Conservation (phyloP, 2,113 vertebrate species). For the Aleadryas rufinucha region DNA sequence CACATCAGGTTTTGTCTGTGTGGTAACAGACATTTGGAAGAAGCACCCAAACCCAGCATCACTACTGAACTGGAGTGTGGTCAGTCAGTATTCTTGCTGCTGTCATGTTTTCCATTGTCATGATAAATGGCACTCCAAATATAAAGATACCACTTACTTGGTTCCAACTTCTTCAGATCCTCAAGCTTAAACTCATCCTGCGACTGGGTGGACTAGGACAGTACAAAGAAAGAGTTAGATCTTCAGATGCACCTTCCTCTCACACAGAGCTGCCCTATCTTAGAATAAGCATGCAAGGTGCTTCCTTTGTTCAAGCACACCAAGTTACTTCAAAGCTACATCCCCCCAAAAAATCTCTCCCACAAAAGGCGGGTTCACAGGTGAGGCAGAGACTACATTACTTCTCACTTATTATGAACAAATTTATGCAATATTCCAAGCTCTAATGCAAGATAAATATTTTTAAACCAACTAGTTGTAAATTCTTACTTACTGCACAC, state of each 20-base stretch:
- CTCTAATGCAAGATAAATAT: neutral
- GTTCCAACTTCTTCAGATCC: slow-evolving; percentile 96
- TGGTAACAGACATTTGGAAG: neutral
- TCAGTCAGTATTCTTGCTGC: neutral
- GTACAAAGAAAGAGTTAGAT: slow-evolving; percentile 35
- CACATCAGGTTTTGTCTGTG: neutral
- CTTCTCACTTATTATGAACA: neutral
- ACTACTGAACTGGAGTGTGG: neutral
- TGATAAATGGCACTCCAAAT: neutral
- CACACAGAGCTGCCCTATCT: neutral
- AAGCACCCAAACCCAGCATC: neutral
- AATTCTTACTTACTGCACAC: neutral
- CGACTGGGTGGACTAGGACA: slow-evolving; percentile 84
- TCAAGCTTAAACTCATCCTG: slow-evolving; percentile 95
- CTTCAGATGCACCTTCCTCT: neutral
- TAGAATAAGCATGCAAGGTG: neutral
- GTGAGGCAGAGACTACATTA: neutral
- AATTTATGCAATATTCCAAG: neutral
- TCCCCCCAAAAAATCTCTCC: neutral
- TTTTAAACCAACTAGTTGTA: neutral
- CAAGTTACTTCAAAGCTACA: neutral
- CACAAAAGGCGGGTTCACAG: neutral
- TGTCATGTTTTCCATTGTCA: neutral
- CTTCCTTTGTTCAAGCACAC: neutral
- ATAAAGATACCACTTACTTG: slow-evolving; percentile 78